These are phyloP conservation scores for Oxyura jamaicensis DNA, from an alignment of 2,113 vertebrate species.

Conservation along the genomic window DNA sequence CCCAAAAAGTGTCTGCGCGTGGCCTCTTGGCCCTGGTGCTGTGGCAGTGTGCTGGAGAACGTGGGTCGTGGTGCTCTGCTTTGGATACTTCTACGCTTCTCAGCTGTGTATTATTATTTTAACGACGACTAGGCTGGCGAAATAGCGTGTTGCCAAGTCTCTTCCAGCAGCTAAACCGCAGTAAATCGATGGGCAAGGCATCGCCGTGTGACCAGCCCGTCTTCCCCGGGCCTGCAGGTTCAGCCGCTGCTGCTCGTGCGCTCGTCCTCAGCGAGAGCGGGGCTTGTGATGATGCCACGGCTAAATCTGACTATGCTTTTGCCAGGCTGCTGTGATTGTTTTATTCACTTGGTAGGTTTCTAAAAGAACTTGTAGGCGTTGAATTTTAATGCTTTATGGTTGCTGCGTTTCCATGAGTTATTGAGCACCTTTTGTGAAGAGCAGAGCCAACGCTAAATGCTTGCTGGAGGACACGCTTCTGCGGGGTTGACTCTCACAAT, in stretches of 20 bases:
- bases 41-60: fast-evolving
- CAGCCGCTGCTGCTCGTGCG: background rate
- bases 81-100: background rate
- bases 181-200: background rate
- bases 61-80: background rate
- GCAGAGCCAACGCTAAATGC: background rate
- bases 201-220: background rate
- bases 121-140: background rate
- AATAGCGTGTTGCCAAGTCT: background rate
- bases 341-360: background rate
- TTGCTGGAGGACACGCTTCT: background rate
- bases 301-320: background rate
- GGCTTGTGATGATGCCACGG: fast-evolving
- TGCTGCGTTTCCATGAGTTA: background rate
- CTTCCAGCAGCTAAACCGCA: background rate
- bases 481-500: background rate
- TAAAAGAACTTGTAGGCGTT: background rate
- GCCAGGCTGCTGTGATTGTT: background rate
- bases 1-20: background rate
- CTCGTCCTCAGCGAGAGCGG: fast-evolving
- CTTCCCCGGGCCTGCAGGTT: fast-evolving
- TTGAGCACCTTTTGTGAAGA: background rate
- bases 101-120: background rate
- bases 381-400: background rate
- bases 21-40: background rate